Evolutionary conservation across 2,888 invertebrate genomes (phyloP), one percentile per base, ranked within the genome.

Genomic region (Calameuta idolon): DNA sequence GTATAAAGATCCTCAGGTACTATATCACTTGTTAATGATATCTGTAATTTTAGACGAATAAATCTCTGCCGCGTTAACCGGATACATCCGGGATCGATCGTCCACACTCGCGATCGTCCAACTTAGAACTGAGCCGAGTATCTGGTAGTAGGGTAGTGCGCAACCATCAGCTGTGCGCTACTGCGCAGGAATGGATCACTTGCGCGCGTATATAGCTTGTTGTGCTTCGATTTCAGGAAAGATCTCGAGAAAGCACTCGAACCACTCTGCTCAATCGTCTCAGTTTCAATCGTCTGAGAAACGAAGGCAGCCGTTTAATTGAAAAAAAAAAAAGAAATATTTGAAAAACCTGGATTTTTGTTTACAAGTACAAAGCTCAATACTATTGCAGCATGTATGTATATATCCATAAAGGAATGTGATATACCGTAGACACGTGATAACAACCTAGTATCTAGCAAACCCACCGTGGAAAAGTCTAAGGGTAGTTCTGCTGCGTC

Each of bases 91-190:
- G 55, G 55, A 55, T 55, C 55, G 55, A 55, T 55, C 55, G 55
- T 55, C 55, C 55, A 55, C 55, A 55, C 55, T 23, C 55, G 23
- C 55, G 55, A 55, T 55, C 55, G 55, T 55, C 55, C 55, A 55
- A 55, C 55, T 23, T 55, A 55, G 55, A 9, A 55, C 55, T 55
- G 55, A 55, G 55, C 55, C 55, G 9, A 55, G 55, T 55, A 55
- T 55, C 55, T 55, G 23, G 55, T 23, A 55, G 55, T 55, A 55
- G 55, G 55, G 55, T 77, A 77, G 69, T 77, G 77, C 77, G 77
- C 77, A 40, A 75, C 69, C 69, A 77, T 75, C 77, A 77, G 77
- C 77, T 77, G 77, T 77, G 69, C 55, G 77, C 77, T 77, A 75
- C 75, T 77, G 77, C 77, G 77, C 77, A 77, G 69, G 77, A 55